Evolutionary conservation across 2,888 invertebrate genomes (phyloP), one percentile per base, ranked within the genome.

Genomic region (Vesta saturnalis): DNA sequence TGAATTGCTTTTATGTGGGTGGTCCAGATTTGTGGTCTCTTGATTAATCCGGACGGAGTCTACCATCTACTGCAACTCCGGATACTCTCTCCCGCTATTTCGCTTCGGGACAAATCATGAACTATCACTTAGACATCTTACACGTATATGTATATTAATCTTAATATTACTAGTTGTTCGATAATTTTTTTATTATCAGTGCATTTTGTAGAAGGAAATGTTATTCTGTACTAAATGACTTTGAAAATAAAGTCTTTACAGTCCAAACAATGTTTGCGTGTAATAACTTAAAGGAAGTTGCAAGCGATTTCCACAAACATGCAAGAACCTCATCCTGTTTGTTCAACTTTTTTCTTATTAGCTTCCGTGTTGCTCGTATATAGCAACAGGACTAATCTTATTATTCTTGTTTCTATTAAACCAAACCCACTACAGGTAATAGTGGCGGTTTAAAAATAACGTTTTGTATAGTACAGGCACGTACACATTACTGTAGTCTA

Each of bases 11-110:
- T 81, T 78, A 79, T 79, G 80, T 78, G 78, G 79, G 78, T 78
- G 78, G 76, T 77, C 78, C 78, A 80, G 81, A 82, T 82, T 82
- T 81, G 82, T 79, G 81, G 82, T 81, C 78, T 76, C 80, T 79
- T 82, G 82, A 82, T 82, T 83, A 83, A 82, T 81, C 81, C 79
- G 77, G 78, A 78, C 77, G 77, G 73, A 73, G 76, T 69, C 74
- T 71, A 70, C 72, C 78, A 76, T 78, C 77, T 74, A 76, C 75
- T 75, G 71, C 71, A 65, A 69, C 70, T 74, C 76, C 78, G 76
- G 76, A 78, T 74, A 73, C 74, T 72, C 70, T 69, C 71, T 67
- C 73, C 75, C 76, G 76, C 74, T 74, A 76, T 78, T 76, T 74
- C 74, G 72, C 76, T 73, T 67, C 72, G 71, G 73, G 71, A 69